Percentiles rank a stretch among this genome's conserved stretches.
Evolutionary conservation across 2,888 invertebrate species (phyloP).

Genomic region (Iselma pallidipennis): DNA sequence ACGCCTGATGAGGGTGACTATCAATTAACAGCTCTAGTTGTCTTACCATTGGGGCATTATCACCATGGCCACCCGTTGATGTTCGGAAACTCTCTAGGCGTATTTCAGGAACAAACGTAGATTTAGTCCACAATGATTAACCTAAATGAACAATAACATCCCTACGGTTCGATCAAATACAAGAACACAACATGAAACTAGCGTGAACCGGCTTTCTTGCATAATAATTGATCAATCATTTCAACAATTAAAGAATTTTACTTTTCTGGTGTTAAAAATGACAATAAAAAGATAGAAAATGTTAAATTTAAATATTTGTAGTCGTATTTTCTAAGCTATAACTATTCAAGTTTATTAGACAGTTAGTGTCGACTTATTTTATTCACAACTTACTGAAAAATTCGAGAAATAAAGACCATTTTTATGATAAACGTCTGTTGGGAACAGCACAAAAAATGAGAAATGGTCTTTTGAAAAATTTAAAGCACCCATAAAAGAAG

Average conservation of each 20-base stretch:
- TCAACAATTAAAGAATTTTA: too few species aligned
- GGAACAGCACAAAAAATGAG: not conserved
- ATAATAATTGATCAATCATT: too few species aligned
- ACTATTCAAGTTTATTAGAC: not conserved
- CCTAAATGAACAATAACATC: not conserved
- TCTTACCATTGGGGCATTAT: slow-evolving; percentile 28
- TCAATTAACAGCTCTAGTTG: slow-evolving; percentile 35
- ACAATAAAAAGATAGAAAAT: too few species aligned
- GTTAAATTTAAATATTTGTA: too few species aligned
- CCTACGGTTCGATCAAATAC: not conserved
- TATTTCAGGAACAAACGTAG: not conserved
- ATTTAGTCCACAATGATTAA: not conserved
- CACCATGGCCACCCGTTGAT: slow-evolving; percentile 31
- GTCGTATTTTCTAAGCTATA: too few species aligned
- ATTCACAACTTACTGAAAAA: not conserved
- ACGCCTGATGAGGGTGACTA: slow-evolving; percentile 36
- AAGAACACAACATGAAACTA: not conserved
- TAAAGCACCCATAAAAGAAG: not conserved
- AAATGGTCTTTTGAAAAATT: not conserved
- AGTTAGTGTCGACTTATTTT: not conserved
- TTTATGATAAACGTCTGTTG: not conserved
- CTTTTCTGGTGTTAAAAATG: too few species aligned
- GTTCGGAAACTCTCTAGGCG: slow-evolving; percentile 6
- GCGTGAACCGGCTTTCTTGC: too few species aligned
- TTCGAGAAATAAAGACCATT: not conserved